These are phyloP conservation scores for Machimus atricapillus DNA, from an alignment of 2,888 invertebrate species.

Conservation along the genomic window DNA sequence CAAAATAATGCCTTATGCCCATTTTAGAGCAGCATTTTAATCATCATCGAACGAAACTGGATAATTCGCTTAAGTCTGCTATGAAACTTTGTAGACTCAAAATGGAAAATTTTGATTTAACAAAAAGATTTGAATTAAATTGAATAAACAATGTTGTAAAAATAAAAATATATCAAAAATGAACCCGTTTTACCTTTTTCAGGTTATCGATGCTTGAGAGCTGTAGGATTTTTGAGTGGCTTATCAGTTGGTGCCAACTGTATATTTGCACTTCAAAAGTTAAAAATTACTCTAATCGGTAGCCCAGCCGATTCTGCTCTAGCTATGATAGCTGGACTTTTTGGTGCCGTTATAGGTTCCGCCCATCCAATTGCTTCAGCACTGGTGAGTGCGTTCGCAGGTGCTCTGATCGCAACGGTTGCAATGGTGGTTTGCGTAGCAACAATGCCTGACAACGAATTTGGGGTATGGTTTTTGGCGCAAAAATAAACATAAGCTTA, in stretches of 20 bases:
- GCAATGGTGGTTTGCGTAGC: constrained; percentile 62
- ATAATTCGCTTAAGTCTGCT: too few relatives aligned
- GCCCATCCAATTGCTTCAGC: constrained; percentile 62
- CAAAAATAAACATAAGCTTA: not conserved
- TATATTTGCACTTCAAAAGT: constrained; percentile 83
- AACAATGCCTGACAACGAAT: constrained; percentile 62
- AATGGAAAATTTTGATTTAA: too few relatives aligned
- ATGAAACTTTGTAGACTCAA: too few relatives aligned
- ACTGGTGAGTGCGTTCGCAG: constrained; percentile 59
- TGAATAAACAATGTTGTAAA: not conserved
- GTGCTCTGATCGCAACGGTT: constrained; percentile 59
- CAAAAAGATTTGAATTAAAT: not conserved
- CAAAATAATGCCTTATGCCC: too few relatives aligned
- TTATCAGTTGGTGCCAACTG: constrained; percentile 84
- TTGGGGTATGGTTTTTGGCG: constrained; percentile 55
- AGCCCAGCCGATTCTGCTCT: constrained; percentile 61
- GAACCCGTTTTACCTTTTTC: constrained; percentile 52
- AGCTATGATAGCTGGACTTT: constrained; percentile 60
- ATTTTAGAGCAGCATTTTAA: too few relatives aligned
- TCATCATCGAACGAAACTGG: too few relatives aligned
- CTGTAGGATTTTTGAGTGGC: constrained; percentile 86
- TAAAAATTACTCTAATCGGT: constrained; percentile 78
- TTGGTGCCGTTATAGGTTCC: constrained; percentile 61
- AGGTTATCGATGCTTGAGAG: constrained; percentile 90
- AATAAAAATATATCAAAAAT: not conserved